These are phyloP conservation scores for Oryzaephilus surinamensis DNA, from an alignment of 1,140 invertebrate genomes.

Conservation along the genomic window DNA sequence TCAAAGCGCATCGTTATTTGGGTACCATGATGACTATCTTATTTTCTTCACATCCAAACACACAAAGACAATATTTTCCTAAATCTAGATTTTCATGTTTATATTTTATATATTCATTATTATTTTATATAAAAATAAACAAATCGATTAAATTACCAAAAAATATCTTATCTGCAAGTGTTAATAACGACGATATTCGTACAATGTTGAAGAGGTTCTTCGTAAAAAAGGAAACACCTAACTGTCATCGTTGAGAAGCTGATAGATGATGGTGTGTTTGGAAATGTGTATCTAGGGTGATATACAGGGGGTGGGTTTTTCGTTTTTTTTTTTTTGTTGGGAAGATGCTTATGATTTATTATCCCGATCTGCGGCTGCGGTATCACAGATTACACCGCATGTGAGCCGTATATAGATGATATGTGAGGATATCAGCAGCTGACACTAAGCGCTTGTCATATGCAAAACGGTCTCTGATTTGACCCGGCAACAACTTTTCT, in stretches of 20 bases:
- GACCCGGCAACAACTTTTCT: slow-evolving; percentile 5
- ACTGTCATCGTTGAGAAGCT: slow-evolving; percentile 17
- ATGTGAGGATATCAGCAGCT: slow-evolving; percentile 28
- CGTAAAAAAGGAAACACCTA: slow-evolving; percentile 14
- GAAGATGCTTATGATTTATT: slow-evolving; percentile 32
- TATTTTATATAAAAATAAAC: too few species aligned
- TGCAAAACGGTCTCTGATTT: slow-evolving; percentile 22
- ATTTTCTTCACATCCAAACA: too few species aligned
- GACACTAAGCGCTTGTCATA: slow-evolving; percentile 31
- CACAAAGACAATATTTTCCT: too few species aligned
- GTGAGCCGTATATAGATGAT: slow-evolving; percentile 28
- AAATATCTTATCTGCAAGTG: not conserved
- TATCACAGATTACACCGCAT: slow-evolving; percentile 30
- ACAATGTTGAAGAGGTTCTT: slow-evolving; percentile 3
- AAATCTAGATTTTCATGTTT: too few species aligned
- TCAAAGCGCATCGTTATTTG: slow-evolving; percentile 18
- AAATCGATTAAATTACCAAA: not conserved
- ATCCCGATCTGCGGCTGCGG: slow-evolving; percentile 29
- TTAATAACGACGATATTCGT: too few species aligned
- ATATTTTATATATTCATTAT: too few species aligned
- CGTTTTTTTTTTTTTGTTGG: too few species aligned
- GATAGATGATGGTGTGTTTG: slow-evolving; percentile 27
- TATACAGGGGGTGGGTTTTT: too few species aligned
- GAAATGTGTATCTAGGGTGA: slow-evolving; percentile 17
- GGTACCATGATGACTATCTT: slow-evolving; percentile 8